A percentile compares a stretch with the other conserved stretches of the same genome.
Conservation (phyloP, 2,113 vertebrate species). For the Vulpes ferrilata region DNA sequence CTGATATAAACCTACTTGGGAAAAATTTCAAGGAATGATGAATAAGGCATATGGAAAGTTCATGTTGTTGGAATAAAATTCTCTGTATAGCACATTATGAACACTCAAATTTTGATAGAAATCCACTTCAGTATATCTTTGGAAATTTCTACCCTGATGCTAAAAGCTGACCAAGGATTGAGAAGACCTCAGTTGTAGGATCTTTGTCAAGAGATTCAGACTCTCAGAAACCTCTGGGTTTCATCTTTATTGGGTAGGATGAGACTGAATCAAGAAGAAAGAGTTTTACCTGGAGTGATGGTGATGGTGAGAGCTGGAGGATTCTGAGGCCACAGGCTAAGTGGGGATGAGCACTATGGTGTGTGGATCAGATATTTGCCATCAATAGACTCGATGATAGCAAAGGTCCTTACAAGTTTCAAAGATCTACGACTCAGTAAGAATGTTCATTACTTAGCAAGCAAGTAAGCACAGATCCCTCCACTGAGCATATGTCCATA, state of each 20-base stretch:
- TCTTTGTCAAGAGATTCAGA: conserved; percentile 7
- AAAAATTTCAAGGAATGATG: conserved; percentile 49
- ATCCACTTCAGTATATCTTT: conserved; percentile 8
- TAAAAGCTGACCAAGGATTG: conserved; percentile 36
- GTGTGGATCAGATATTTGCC: background rate
- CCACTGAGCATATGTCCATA: background rate
- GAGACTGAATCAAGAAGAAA: background rate
- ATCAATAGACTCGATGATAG: background rate
- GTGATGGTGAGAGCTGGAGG: background rate
- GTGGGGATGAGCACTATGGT: background rate
- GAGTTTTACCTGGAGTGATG: background rate
- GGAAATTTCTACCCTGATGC: conserved; percentile 37
- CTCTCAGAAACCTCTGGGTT: background rate
- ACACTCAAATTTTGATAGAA: conserved; percentile 27
- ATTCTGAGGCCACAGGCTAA: background rate
- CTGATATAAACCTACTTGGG: conserved; percentile 17
- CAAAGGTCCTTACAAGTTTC: background rate
- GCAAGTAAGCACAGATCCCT: background rate
- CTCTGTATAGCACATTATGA: conserved; percentile 8
- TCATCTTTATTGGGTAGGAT: background rate
- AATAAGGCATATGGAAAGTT: conserved; percentile 44
- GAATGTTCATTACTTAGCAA: background rate
- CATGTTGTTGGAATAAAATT: conserved; percentile 37
- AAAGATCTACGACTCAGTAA: background rate
- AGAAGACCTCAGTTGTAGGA: background rate